These are phyloP conservation scores for Xenopus laevis DNA, from an alignment of 2,113 vertebrate species.

Conservation along the genomic window DNA sequence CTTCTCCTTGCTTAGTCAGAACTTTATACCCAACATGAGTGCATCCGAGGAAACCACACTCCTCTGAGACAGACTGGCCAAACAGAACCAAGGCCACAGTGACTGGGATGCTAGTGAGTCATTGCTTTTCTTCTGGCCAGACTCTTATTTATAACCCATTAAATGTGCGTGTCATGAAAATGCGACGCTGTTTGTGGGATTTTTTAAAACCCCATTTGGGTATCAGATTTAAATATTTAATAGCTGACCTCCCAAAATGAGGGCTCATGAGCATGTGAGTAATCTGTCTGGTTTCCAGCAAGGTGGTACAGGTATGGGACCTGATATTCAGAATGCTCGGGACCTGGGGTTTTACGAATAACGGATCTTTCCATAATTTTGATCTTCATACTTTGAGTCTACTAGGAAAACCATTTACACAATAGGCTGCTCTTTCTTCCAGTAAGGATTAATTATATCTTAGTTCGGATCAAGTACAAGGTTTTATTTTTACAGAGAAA, in stretches of 20 bases:
- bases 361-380: too few species aligned
- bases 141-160: neutral
- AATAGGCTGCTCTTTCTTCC: too few species aligned
- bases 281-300: too few species aligned
- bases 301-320: too few species aligned
- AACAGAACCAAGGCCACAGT: neutral
- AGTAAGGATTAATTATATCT: too few species aligned
- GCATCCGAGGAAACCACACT: neutral
- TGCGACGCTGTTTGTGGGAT: neutral
- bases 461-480: too few species aligned
- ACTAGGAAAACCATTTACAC: too few species aligned
- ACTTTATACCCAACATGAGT: neutral
- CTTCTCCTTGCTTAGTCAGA: neutral
- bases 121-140: neutral
- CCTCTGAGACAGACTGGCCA: neutral
- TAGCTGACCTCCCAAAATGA: neutral
- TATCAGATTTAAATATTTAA: neutral
- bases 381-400: too few species aligned
- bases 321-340: too few species aligned
- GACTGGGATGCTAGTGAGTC: neutral
- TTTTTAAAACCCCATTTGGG: neutral
- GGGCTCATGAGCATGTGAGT: too few species aligned
- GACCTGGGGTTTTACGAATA: too few species aligned
- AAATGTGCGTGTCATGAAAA: neutral
- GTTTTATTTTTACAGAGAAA: too few species aligned